Evolutionary conservation across 2,113 vertebrate genomes (phyloP).

Genomic region (Corynorhinus townsendii): DNA sequence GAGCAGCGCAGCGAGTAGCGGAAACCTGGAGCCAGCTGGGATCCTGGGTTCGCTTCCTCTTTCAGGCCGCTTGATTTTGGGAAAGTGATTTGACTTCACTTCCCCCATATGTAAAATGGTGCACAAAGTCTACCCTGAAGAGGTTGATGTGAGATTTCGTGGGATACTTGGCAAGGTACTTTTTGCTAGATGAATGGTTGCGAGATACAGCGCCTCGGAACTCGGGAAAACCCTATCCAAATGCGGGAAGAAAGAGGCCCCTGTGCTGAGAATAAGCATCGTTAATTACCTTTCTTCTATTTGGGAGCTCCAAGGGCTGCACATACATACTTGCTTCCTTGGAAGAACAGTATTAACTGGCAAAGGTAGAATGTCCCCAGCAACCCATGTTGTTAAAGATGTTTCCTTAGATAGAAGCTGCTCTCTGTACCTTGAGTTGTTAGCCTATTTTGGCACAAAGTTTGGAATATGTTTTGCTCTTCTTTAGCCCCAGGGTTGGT

Average conservation of each 20-base stretch:
- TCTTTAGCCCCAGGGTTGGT: background rate
- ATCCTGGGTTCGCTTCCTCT: background rate
- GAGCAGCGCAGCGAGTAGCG: background rate
- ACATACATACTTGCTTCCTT: background rate
- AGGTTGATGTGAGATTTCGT: background rate
- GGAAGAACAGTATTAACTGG: constrained; percentile 19
- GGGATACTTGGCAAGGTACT: background rate
- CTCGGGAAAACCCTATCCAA: background rate
- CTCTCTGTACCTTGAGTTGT: background rate
- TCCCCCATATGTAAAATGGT: background rate
- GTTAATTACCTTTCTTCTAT: background rate
- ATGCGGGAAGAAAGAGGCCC: background rate
- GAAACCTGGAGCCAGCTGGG: background rate
- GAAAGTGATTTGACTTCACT: background rate
- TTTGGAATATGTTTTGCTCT: background rate
- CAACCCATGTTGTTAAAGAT: background rate
- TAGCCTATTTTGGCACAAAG: background rate
- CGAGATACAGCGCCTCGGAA: background rate
- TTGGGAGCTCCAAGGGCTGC: background rate
- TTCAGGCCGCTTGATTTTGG: background rate
- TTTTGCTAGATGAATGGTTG: background rate
- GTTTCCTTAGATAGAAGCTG: background rate
- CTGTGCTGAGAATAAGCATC: constrained; percentile 31
- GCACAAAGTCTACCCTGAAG: background rate
- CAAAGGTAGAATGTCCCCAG: background rate